Evolutionary conservation across 2,888 invertebrate genomes (phyloP), one percentile per base, ranked within the genome.

Genomic region (Mesoligia furuncula): DNA sequence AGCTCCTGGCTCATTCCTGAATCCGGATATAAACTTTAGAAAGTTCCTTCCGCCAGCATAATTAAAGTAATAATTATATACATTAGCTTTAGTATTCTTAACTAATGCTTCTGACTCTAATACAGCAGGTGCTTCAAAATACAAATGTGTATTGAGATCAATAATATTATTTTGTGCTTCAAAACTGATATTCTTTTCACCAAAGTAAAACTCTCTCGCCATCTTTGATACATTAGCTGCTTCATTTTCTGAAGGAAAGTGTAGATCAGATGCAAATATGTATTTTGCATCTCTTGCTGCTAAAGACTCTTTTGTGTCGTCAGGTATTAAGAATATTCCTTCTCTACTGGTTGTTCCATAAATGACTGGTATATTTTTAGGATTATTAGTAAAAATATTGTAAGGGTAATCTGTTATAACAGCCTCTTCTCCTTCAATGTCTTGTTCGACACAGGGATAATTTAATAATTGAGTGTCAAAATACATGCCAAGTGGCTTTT

Each of bases 121-220:
- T 69, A 94, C 90, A 36, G 91, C 84, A 2, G 96, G 96, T n/a
- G 93, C 83, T 85, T 95, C 96, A 85, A 96, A 96, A 88, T 95
- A 96, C 6, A 95, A 79, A n/a, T 96, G 93, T 0, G 95, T 95
- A 73, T 95, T 95, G 1, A 96, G 76, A 73, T 94, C 92, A 9
- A 93, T 89, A 54, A 94, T 88, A 90, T 93, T 95, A 91, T 89
- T 93, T 89, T 89, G 92, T 78, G 80, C 93, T 70, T 90, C 94
- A 91, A 91, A 93, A 93, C 81, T 96, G 88, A 92, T 96, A 90
- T 51, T 94, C 70, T 97, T 96, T 89, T 93, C 92, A 77, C 92
- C 94, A 70, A 97, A 95, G 36, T 97, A 97, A 76, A 96, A 88
- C 87, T 95, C 88, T 91, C 90, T 93, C 39, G 96, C 81, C 87